A percentile compares a stretch with the other conserved stretches of the same genome.
Conservation (phyloP, 2,888 invertebrate species). For the Crocallis elinguaria region DNA sequence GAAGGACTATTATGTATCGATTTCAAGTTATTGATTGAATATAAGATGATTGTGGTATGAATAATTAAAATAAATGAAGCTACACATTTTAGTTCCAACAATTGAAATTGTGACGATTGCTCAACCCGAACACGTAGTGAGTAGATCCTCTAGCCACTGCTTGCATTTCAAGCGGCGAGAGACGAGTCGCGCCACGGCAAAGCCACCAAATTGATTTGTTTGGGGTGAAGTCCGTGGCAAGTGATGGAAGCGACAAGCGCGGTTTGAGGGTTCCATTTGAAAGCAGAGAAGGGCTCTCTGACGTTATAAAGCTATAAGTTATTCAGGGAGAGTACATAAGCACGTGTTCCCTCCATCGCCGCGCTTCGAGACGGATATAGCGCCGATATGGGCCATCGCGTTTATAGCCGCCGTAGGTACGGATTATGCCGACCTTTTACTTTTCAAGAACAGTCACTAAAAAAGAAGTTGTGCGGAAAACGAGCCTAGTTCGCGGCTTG, state of each 20-base stretch:
- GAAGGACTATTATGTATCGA: too few relatives aligned
- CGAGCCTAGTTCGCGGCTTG: slow-evolving; percentile 14
- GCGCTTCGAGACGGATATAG: slow-evolving; percentile 51
- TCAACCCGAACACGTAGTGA: background rate
- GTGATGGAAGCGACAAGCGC: slow-evolving; percentile 1
- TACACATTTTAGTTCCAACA: too few relatives aligned
- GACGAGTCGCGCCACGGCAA: background rate
- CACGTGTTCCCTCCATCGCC: slow-evolving; percentile 38
- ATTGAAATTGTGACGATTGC: background rate
- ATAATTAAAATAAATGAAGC: too few relatives aligned
- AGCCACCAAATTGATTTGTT: slow-evolving; percentile 30
- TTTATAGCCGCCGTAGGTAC: slow-evolving; percentile 47
- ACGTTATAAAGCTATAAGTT: slow-evolving; percentile 39
- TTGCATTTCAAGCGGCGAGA: background rate
- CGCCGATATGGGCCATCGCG: slow-evolving; percentile 49
- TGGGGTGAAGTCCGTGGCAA: background rate
- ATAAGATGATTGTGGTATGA: too few relatives aligned
- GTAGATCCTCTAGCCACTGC: background rate
- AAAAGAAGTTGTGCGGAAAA: slow-evolving; percentile 13
- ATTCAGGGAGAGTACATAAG: slow-evolving; percentile 40
- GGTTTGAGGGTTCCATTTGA: slow-evolving; percentile 13
- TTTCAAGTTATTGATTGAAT: too few relatives aligned
- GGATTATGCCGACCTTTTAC: slow-evolving; percentile 41
- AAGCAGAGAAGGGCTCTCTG: slow-evolving; percentile 13
- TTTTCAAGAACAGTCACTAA: slow-evolving; percentile 24